Base-by-base conservation (phyloP, 2,113 vertebrate genomes). In the Psophia crepitans region DNA sequence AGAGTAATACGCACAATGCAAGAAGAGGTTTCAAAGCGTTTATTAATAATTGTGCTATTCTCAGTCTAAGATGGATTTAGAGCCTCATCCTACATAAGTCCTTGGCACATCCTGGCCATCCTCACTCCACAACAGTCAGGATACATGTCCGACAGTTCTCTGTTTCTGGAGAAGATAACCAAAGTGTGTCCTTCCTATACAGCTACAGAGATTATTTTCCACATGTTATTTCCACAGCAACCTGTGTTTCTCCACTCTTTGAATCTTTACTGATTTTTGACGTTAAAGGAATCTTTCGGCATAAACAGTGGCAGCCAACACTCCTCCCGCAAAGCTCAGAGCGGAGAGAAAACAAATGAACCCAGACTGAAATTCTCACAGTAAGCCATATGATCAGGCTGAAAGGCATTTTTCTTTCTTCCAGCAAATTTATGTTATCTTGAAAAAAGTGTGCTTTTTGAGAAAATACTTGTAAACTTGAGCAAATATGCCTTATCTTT, bases 11-110 rank as follows among this genome's bases (percentile, higher is more conserved):
- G 28, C 82, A 93, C 65, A 89, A 91, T 84, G 61, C 89, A 53
- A 77, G 44, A 90, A 70, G 94, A 94, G 90, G 94, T 97, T 97
- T 93, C 92, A 91, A 97, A 95, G 60, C 53, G 89, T 90, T 96
- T 96, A 97, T 66, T 96, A 90, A 61, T 54, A 95, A n/a, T 92
- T 96, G 81, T 92, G 80, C 87, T 95, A 91, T 76, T 95, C 89
- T 95, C 65, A 65, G 63, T 83, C 88, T 80, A 95, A 82, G 84
- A 71, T 23, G 90, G 51, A 90, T 70, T 93, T 85, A 96, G 96
- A 94, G 68, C 56, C 71, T 84, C 51, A 46, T 51, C 78, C 92
- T 92, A 89, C 44, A 4, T 5, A 75, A 94, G 41, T 64, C 85
- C 75, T 87, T 76, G 89, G 71, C 89, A 86, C 83, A 58, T 49